Evolutionary conservation across 2,113 vertebrate genomes (phyloP), one percentile per base, ranked within the genome.

Genomic region (Peromyscus polionotus): DNA sequence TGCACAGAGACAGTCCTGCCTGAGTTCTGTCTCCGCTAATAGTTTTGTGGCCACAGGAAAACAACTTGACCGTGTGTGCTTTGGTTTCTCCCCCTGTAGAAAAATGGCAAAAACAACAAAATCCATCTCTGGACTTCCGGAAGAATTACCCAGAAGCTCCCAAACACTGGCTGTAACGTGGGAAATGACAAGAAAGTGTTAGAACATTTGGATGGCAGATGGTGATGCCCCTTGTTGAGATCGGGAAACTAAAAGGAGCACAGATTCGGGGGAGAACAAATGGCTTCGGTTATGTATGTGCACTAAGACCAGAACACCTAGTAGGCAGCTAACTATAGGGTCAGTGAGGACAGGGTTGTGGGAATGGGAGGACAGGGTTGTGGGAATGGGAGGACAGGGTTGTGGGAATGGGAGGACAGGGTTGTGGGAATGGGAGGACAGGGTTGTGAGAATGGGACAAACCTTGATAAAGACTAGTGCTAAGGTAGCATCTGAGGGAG

Each of bases 31-130:
- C 75, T 79, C 80, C 7, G 84, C 22, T 31, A 45, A 9, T 22
- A 63, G 16, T 59, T 85, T 7, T 42, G 72, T 19, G 36, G 88
- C 13, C 36, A 80, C 79, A 14, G 39, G 31, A 33, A 93, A 93
- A 59, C 61, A 51, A 67, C 54, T 92, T 91, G 76, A 22, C 2
- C 13, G 16, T 36, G 3, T 48, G 42, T 31, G 10, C 19, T 84
- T 94, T 19, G 0, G 84, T 87, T 95, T 96, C 76, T 22, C 10
- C 19, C 84, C 54, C 63, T 92, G n/a, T 51, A 75, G 48, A 77
- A 48, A 17, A 20, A 72, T 48, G 68, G n/a, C 48, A 94, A 75
- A 89, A 94, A 65, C 19, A 77, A 77, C 0, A 88, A 42, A 96
- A 20, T 79, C 42, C 48, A 67, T 45, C 72, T 81, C 51, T 91